Base-by-base conservation (phyloP, 2,888 invertebrate genomes). In the Nematopogon swammerdamellus region DNA sequence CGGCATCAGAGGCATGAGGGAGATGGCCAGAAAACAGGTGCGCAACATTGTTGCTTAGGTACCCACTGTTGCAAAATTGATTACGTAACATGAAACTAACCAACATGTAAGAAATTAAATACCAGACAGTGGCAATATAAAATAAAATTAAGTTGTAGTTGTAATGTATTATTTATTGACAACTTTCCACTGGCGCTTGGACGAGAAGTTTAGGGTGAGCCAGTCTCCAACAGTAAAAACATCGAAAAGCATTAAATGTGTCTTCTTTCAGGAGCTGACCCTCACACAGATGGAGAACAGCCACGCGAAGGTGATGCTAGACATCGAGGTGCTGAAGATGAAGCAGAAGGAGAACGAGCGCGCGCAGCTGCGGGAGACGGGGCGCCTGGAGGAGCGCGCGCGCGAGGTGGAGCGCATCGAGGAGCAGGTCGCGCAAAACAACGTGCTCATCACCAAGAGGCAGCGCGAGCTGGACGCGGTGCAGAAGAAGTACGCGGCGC, bases 251-350 rank as follows among this genome's bases (percentile, higher is more conserved):
- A 25, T 6, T 8, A 25, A 25, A 25, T 8, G 4, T 25, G 25
- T 25, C 4, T 36, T 14, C 50, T 53, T 56, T 44, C 61, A 83
- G 73, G 87, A 87, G 69, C 70, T 85, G 52, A 58, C 70, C 3
- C 58, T 84, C 44, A 70, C 72, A 51, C 63, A 76, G 49, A 70
- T 79, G 56, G 86, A 87, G 62, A 85, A 85, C 56, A 70, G 76
- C 36, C 82, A 83, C 56, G 83, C 84, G 1, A 81, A 80, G 54
- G 63, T 81, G 50, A 64, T 82, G 62, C 69, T 77, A 54, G 85
- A 85, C 60, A 82, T 83, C 49, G 88, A 85, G 59, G 77, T 73
- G 54, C 75, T 50, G 30, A 52, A 63, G 8, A 59, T 54, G 2
- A 63, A 65, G 50, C 72, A 73, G 46, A 57, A 19, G 16, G 16